These are phyloP conservation scores for Pedetes capensis DNA, from an alignment of 2,113 vertebrate species.

Conservation along the genomic window DNA sequence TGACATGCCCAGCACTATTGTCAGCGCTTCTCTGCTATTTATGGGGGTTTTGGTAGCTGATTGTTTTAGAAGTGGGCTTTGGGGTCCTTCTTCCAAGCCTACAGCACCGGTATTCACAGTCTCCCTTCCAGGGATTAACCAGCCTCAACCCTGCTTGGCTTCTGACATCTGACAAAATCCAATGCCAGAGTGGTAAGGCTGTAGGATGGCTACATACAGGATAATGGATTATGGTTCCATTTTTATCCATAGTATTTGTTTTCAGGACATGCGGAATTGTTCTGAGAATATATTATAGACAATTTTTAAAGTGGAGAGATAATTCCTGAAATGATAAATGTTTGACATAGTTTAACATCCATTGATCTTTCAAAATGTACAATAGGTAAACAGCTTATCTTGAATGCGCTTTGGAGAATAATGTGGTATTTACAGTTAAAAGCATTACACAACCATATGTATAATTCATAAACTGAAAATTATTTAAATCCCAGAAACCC, in stretches of 20 bases:
- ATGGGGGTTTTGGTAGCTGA: too few species aligned
- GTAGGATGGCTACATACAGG: too few species aligned
- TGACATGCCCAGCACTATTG: too few species aligned
- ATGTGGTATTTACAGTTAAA: conserved; percentile 58
- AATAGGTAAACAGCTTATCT: conserved; percentile 12
- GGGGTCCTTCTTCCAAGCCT: too few species aligned
- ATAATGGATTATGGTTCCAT: neutral
- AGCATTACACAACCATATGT: neutral
- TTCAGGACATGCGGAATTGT: neutral
- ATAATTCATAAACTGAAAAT: conserved; percentile 64
- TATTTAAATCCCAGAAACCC: conserved; percentile 23
- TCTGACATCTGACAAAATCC: too few species aligned
- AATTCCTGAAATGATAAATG: neutral
- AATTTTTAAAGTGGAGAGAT: conserved; percentile 1
- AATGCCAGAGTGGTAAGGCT: too few species aligned
- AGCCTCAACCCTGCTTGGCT: too few species aligned
- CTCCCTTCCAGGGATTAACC: too few species aligned
- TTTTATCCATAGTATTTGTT: neutral
- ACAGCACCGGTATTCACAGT: too few species aligned
- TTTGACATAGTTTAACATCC: conserved; percentile 42
- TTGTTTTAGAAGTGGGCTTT: too few species aligned
- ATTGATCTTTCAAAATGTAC: conserved; percentile 22
- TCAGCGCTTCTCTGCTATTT: too few species aligned
- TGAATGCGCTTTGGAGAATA: neutral
- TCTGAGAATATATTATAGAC: neutral